Percentiles rank a stretch among this genome's conserved stretches.
These are phyloP conservation scores for Neotragus pygmaeus DNA, from an alignment of 2,113 vertebrate species.

Conservation along the genomic window DNA sequence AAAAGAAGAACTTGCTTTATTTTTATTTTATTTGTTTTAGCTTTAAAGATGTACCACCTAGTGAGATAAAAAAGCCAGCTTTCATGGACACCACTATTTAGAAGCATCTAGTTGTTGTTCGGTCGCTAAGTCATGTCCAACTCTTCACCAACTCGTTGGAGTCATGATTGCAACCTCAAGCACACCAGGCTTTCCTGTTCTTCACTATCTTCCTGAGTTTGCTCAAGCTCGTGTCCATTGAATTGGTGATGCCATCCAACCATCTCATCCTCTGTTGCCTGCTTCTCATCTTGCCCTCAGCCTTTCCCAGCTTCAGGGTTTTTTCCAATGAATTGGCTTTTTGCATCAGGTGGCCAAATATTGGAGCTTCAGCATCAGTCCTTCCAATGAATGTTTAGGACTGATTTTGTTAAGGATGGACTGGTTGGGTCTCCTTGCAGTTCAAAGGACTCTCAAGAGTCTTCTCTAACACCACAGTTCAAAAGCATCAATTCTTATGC, in stretches of 20 bases:
- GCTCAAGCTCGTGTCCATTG: background rate
- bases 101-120: background rate
- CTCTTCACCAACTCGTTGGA: background rate
- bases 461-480: background rate
- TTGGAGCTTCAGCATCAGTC: background rate
- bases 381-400: background rate
- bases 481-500: background rate
- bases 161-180: background rate
- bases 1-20: background rate
- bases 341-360: background rate
- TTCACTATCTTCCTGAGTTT: background rate
- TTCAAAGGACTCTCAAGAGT: background rate
- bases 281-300: background rate
- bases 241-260: background rate
- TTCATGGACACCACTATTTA: background rate
- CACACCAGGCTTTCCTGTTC: background rate
- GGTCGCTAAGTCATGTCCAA: background rate
- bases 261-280: background rate
- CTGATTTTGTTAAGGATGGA: background rate
- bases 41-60: background rate
- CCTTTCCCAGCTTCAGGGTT: background rate
- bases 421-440: background rate
- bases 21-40: conserved; percentile 6
- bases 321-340: background rate
- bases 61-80: background rate